Conservation (phyloP, 2,113 vertebrate genomes). For the Mesocricetus auratus region DNA sequence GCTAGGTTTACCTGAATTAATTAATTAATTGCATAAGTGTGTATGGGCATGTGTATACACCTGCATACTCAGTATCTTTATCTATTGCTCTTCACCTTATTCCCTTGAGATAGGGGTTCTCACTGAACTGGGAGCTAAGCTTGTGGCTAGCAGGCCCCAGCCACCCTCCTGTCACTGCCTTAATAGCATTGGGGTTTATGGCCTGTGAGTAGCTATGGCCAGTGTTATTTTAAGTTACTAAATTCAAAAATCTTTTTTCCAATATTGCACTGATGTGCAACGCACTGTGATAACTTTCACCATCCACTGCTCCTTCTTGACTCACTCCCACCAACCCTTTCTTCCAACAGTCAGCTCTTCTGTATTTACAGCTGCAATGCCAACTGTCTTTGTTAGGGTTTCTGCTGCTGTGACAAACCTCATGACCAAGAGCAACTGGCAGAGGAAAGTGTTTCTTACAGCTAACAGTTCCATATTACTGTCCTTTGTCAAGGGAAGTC, state of each 20-base stretch:
- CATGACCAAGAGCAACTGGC: not conserved
- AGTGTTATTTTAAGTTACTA: not conserved
- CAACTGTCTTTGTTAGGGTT: not conserved
- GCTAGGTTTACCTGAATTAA: not conserved
- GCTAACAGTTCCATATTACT: not conserved
- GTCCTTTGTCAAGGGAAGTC: not conserved
- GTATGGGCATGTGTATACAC: not conserved
- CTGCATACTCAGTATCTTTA: not conserved
- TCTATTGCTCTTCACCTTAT: not conserved
- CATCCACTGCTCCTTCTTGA: not conserved
- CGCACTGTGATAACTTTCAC: not conserved
- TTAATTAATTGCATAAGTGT: not conserved
- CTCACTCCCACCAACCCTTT: not conserved
- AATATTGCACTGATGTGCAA: not conserved
- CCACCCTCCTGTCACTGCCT: not conserved
- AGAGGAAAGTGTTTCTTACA: not conserved
- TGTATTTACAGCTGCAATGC: too few relatives aligned
- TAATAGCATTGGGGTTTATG: not conserved
- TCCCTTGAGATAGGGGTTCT: not conserved
- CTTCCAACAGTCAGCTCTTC: not conserved
- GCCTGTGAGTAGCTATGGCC: not conserved
- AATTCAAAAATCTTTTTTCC: not conserved
- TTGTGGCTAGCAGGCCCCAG: not conserved
- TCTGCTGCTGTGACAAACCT: not conserved
- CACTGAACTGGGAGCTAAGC: not conserved